These are phyloP conservation scores for Halichoerus grypus DNA, from an alignment of 2,113 vertebrate genomes.

Conservation along the genomic window DNA sequence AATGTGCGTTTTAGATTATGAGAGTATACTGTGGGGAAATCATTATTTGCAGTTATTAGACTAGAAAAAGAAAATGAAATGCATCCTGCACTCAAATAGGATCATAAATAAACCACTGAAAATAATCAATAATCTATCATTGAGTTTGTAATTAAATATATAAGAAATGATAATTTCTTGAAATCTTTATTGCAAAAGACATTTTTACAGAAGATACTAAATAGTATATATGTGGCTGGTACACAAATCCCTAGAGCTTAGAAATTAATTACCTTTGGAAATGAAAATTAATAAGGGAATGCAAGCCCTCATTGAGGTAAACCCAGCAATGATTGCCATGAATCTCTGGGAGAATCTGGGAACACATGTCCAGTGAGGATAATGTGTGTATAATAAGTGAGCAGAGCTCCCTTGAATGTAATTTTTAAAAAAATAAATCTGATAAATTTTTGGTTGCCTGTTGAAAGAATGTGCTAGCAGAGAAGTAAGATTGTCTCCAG, in stretches of 20 bases:
- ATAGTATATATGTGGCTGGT: neutral
- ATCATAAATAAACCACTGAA: neutral
- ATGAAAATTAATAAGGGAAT: neutral
- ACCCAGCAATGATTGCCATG: neutral
- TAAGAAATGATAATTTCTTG: neutral
- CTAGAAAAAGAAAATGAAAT: neutral
- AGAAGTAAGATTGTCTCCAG: neutral
- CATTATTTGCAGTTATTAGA: neutral
- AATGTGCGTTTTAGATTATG: neutral
- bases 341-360: neutral
- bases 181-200: neutral
- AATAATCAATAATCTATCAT: neutral
- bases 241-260: neutral
- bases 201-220: conserved; percentile 29
- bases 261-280: neutral
- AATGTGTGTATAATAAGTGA: neutral
- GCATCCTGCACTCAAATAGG: neutral
- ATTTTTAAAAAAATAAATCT: neutral
- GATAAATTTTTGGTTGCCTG: neutral
- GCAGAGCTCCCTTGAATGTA: neutral
- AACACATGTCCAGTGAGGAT: neutral
- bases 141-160: neutral
- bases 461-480: neutral
- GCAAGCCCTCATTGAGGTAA: neutral
- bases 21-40: neutral